phyloP scores from a whole-genome alignment of 2,888 invertebrate species.

The Amphipoea lucens region DNA sequence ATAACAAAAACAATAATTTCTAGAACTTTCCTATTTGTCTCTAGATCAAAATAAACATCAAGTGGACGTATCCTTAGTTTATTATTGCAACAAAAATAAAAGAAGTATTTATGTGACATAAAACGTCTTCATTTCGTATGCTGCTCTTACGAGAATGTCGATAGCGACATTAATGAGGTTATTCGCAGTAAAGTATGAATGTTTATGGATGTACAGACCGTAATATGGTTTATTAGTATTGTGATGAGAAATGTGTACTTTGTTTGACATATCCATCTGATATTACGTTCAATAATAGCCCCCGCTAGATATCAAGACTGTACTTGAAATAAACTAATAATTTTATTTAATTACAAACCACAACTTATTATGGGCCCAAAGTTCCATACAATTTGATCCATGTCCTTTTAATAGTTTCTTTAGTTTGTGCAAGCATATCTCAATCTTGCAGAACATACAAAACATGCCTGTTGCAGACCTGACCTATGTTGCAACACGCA shows the following conservation, averaged over 20 bases:
- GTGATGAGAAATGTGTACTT: conserved; percentile 40
- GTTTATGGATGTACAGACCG: conserved; percentile 52
- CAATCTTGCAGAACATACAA: not conserved
- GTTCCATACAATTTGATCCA: not conserved
- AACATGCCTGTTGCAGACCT: too few relatives aligned
- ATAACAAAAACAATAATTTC: conserved; percentile 1
- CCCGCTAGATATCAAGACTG: not conserved
- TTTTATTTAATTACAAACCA: not conserved
- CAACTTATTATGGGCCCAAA: not conserved
- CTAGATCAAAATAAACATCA: conserved; percentile 27
- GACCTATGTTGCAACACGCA: not conserved
- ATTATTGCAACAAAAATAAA: conserved; percentile 56
- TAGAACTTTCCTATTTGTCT: conserved; percentile 20
- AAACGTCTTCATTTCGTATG: conserved; percentile 52
- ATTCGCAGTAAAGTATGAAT: conserved; percentile 57
- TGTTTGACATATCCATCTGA: conserved; percentile 4
- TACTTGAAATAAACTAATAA: not conserved
- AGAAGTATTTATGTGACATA: conserved; percentile 51
- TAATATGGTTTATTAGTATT: conserved; percentile 57
- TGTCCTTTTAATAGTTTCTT: not conserved
- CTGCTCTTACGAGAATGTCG: conserved; percentile 49
- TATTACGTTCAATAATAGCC: not conserved
- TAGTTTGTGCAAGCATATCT: not conserved
- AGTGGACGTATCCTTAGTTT: conserved; percentile 39
- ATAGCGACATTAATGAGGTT: conserved; percentile 56